Percentiles rank a stretch among this genome's conserved stretches.
Conservation (phyloP, 2,113 vertebrate genomes). For the Varanus komodoensis region DNA sequence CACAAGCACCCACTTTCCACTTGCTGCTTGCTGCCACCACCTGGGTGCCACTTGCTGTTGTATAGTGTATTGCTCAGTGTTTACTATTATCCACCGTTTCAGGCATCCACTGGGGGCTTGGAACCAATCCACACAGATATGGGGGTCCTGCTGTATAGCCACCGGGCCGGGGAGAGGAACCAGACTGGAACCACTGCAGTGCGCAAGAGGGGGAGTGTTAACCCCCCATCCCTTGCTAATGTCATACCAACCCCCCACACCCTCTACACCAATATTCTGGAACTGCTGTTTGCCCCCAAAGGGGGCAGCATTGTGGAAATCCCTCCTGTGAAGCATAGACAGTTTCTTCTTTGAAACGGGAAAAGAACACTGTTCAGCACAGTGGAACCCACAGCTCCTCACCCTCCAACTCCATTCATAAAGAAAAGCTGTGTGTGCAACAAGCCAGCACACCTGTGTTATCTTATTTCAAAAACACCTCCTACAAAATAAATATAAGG, state of each 20-base stretch:
- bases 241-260: neutral
- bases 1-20: no score
- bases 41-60: no score
- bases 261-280: neutral
- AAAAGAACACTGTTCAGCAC: neutral
- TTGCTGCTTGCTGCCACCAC: no score
- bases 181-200: neutral
- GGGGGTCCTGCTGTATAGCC: no score
- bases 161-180: neutral
- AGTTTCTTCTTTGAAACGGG: slow-evolving; percentile 86
- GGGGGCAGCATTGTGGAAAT: slow-evolving; percentile 86
- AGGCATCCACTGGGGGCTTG: no score
- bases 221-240: neutral
- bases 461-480: slow-evolving; percentile 9
- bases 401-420: neutral
- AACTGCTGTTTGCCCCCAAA: neutral
- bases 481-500: slow-evolving; percentile 28
- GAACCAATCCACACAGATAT: no score
- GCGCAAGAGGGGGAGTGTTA: neutral
- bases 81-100: no score
- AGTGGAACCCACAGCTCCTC: neutral
- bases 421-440: neutral
- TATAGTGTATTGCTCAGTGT: no score
- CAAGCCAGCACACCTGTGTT: neutral
- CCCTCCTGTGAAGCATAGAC: slow-evolving; percentile 90